Evolutionary conservation across 2,797 vertebrate species (phyloP), one percentile per base, ranked within the genome.

Genomic region (Valencia hispanica): DNA sequence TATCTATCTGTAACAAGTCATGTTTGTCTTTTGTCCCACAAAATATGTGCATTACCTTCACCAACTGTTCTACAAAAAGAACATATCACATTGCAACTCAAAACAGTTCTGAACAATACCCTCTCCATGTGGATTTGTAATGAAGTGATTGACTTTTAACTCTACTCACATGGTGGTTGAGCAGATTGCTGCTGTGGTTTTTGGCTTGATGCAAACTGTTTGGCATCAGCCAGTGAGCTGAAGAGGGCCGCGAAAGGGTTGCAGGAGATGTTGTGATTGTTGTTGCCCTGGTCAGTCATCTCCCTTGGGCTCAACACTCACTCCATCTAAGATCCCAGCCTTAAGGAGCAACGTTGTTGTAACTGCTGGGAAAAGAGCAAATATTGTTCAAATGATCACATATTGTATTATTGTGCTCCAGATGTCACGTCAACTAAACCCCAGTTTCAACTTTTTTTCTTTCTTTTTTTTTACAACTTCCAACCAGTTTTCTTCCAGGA

Each of bases 281-380:
- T 98, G 95, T 99, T 99, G 93, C 98, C 98, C 94, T 98, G 98
- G 97, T 99, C 98, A 93, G 97, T 99, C 98, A 99, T 99, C 94
- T 97, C 97, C 96, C 87, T 93, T 87, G 91, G 94, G 92, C 93
- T 89, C 83, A 90, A 91, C 88, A 77, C 82, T 90, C 80, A 94
- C 86, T 93, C 93, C 95, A 95, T 95, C 81, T 89, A 95, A 89
- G 81, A 87, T 84, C 82, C 82, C 87, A 83, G 81, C 80, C 79
- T 91, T 34, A 17, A 82, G 41, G 10, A 76, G 18, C n/a, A 30
- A 79, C n/a, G n/a, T n/a, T n/a, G n/a, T n/a, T n/a, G n/a, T n/a
- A n/a, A n/a, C n/a, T n/a, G n/a, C n/a, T 2, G 20, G 1, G 12
- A n/a, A 79, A 18, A 88, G 17, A 50, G 55, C 20, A 70, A 53